These are phyloP conservation scores for Siphamia tubifer DNA, from an alignment of 2,113 vertebrate genomes.

Conservation along the genomic window DNA sequence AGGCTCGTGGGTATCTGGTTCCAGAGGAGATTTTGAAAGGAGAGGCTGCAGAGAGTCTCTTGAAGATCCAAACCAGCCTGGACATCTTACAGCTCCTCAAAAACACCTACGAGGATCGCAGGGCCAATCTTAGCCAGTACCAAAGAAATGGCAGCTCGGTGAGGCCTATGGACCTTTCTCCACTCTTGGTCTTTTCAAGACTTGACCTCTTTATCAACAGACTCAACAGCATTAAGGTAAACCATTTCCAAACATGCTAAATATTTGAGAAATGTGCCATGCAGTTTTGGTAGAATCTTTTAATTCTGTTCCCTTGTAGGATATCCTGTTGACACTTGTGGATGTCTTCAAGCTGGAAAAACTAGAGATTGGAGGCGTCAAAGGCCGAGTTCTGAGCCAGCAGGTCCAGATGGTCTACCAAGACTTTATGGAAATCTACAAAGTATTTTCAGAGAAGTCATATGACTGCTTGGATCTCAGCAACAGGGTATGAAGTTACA, in stretches of 20 bases:
- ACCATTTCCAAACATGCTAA: background rate
- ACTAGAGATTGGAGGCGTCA: conserved; percentile 87
- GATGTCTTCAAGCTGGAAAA: conserved; percentile 90
- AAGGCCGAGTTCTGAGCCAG: conserved; percentile 83
- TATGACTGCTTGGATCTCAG: conserved; percentile 84
- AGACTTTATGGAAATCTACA: conserved; percentile 83
- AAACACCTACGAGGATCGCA: conserved; percentile 77
- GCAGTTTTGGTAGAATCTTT: background rate
- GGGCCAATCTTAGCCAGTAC: conserved; percentile 76
- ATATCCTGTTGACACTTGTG: conserved; percentile 81
- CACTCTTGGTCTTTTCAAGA: conserved; percentile 80
- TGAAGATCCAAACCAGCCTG: conserved; percentile 77
- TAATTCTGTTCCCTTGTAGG: conserved; percentile 64
- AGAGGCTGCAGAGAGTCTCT: conserved; percentile 84
- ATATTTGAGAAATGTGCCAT: background rate
- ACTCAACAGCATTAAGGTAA: conserved; percentile 82
- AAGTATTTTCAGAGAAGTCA: conserved; percentile 80
- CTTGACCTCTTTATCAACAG: conserved; percentile 83
- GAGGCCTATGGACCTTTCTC: conserved; percentile 84
- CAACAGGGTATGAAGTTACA: conserved; percentile 72
- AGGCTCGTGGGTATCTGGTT: conserved; percentile 84
- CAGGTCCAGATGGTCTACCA: conserved; percentile 81
- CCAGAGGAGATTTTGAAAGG: conserved; percentile 89
- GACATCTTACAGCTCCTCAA: conserved; percentile 82
- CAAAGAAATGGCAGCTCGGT: conserved; percentile 73